Evolutionary conservation across 2,888 invertebrate species (phyloP).

Genomic region (Psococerastis gibbosa): DNA sequence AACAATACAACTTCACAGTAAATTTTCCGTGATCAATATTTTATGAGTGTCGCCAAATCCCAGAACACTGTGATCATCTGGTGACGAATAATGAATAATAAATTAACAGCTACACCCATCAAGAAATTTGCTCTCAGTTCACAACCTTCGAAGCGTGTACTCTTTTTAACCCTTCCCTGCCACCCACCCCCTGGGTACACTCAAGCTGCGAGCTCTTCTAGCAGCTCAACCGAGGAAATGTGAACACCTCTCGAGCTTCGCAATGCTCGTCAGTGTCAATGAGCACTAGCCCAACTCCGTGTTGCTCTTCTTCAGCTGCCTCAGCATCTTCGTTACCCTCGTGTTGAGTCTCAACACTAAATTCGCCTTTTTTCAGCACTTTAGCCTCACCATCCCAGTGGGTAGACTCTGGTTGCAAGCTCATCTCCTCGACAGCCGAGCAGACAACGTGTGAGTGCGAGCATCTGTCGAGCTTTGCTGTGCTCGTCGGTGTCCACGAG

Average conservation of each 20-base stretch:
- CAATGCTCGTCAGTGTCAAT: constrained; percentile 25
- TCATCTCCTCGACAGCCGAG: constrained; percentile 21
- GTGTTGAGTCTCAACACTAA: constrained; percentile 23
- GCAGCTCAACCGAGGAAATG: constrained; percentile 24
- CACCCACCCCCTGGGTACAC: not conserved
- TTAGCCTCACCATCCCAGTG: not conserved
- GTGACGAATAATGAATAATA: no score
- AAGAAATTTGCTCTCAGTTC: no score
- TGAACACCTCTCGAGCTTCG: constrained; percentile 25
- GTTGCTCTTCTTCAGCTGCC: constrained; percentile 18
- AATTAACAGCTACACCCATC: no score
- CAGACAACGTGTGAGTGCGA: constrained; percentile 24
- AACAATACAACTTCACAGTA: no score
- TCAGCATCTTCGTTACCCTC: constrained; percentile 19
- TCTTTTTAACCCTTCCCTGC: not conserved
- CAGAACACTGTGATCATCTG: no score
- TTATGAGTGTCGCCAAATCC: no score
- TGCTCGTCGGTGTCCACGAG: constrained; percentile 24
- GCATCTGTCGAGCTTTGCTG: constrained; percentile 26
- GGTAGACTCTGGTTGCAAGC: constrained; percentile 17
- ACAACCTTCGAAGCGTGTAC: no score
- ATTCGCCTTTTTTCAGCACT: not conserved
- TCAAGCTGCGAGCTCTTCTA: constrained; percentile 19
- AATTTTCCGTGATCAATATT: no score
- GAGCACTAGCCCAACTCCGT: constrained; percentile 19